phyloP scores from a whole-genome alignment of 2,888 invertebrate species.

The Spisula subtruncata region DNA sequence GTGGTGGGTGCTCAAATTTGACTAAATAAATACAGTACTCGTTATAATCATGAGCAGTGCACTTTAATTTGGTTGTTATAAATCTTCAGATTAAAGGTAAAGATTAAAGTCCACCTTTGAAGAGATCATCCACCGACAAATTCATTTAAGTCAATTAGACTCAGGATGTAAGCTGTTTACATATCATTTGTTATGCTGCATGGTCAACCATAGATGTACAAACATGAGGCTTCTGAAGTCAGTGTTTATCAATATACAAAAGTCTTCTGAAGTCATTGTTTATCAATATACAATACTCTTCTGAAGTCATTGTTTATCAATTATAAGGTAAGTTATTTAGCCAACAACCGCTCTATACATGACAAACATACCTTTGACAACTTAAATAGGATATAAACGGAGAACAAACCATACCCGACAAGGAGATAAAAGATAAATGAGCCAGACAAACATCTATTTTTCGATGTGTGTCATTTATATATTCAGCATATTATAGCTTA shows the following conservation, averaged over 20 bases:
- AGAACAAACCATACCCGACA: not conserved
- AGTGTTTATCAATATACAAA: not conserved
- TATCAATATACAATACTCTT: not conserved
- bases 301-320: not conserved
- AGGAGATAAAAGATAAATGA: no score
- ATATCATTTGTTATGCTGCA: conserved; percentile 9
- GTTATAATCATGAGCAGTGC: no score
- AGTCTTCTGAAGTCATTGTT: not conserved
- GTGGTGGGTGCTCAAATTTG: no score
- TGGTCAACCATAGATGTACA: not conserved
- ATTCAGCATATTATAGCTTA: no score
- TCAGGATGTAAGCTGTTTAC: not conserved
- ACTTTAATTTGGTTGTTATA: no score
- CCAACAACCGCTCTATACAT: not conserved
- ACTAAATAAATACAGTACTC: no score
- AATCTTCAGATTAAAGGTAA: not conserved
- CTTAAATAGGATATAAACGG: not conserved
- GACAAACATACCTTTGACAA: not conserved
- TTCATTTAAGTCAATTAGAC: not conserved
- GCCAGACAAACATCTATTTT: no score
- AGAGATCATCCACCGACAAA: not conserved
- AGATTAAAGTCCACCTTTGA: not conserved
- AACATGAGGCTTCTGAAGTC: not conserved
- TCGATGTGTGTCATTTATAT: no score
- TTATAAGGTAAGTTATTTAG: not conserved